Conservation (phyloP, 2,113 vertebrate species). For the human region DNA sequence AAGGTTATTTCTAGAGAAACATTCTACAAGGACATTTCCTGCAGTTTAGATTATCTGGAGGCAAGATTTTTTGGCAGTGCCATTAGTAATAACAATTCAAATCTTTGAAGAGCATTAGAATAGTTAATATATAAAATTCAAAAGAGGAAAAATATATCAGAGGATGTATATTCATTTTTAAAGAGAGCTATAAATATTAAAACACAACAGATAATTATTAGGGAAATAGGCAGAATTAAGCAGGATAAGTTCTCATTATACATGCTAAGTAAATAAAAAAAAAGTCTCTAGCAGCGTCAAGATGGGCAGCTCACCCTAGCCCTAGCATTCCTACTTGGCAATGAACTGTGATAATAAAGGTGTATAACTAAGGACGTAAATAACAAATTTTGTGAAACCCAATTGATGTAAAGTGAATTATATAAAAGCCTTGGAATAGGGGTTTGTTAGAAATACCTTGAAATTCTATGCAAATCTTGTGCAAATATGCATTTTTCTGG, state of each 20-base stretch:
- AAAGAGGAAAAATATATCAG: constrained; percentile 11
- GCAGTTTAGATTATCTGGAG: constrained; percentile 27
- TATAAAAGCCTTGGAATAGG: not conserved
- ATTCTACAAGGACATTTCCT: not conserved
- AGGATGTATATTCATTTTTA: constrained; percentile 61
- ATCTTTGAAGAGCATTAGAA: not conserved
- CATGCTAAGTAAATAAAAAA: constrained; percentile 42
- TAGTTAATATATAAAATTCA: constrained; percentile 47
- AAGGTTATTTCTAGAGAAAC: constrained; percentile 5
- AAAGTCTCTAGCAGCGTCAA: not conserved
- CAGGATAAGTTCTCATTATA: constrained; percentile 39
- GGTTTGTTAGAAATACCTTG: not conserved
- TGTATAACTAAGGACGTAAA: not conserved
- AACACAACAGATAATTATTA: constrained; percentile 58
- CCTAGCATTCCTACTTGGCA: not conserved
- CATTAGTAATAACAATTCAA: constrained; percentile 45
- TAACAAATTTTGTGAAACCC: not conserved
- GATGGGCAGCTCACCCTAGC: not conserved
- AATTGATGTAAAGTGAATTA: not conserved
- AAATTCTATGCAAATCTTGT: not conserved
- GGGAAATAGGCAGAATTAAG: constrained; percentile 53
- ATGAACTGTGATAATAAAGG: not conserved
- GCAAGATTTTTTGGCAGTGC: constrained; percentile 26
- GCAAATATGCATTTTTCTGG: not conserved
- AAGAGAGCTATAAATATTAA: constrained; percentile 59